Base-by-base conservation (phyloP, 1,140 invertebrate species). In the Cyrtorhinus lividipennis region DNA sequence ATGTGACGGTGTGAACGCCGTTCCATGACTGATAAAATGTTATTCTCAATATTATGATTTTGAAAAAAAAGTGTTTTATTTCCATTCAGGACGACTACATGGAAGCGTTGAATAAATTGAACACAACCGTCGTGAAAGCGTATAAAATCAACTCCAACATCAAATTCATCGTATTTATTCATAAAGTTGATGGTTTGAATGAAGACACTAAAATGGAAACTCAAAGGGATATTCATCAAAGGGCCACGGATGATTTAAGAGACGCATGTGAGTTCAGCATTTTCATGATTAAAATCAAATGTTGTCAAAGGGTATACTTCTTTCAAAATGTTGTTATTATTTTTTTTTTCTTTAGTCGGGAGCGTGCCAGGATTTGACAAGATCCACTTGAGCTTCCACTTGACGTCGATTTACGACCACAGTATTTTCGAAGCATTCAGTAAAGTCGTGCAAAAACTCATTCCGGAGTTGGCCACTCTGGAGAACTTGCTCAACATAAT, bases 351-450 rank as follows among this genome's bases (percentile, higher is more conserved):
- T 53, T 53, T 20, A 53, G 48, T 53, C 20, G 48, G 48, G 5
- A 53, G 18, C 18, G 48, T 53, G 10, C 48, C 66, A 82, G 82
- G 82, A 46, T 82, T 79, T 67, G 87, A 92, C 70, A 84, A 90
- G 74, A 88, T 93, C 63, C 87, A 92, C 73, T 74, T 93, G 18
- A 92, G 93, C 71, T 98, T 98, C 77, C 95, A 99, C 75, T 77
- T 99, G 45, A 99, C 97, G 13, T 98, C 93, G 63, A 99, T 99
- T 67, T 99, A 99, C 74, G 97, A 99, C 77, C 96, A 99, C 73
- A 98, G 95, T 63, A 99, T 99, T 76, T 99, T 99, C 79, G 97
- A 99, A 80, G 96, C 96, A 15, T 99, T 99, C 75, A 98, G 93
- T 69, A 99, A 99, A 87, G 95, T 99, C 67, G 95, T 99, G 57